These are phyloP conservation scores for Cecropterus lyciades DNA, from an alignment of 1,140 invertebrate genomes.

Conservation along the genomic window DNA sequence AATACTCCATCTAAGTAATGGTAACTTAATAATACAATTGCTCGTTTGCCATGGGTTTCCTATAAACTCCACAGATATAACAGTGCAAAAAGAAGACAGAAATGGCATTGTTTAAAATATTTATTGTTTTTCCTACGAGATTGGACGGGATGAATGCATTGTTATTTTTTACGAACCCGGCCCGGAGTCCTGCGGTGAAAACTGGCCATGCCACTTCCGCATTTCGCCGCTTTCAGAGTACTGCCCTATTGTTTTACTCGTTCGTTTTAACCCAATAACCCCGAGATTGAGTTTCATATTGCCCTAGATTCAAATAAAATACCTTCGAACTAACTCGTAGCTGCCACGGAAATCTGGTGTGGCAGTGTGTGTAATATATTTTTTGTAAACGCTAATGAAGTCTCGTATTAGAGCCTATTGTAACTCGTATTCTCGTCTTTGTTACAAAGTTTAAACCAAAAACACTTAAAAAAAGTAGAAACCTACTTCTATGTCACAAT, in stretches of 20 bases:
- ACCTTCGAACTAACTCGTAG: background rate
- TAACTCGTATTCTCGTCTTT: too few relatives aligned
- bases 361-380: background rate
- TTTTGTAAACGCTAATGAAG: background rate
- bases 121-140: conserved; percentile 5
- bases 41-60: too few relatives aligned
- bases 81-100: background rate
- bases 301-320: conserved; percentile 14
- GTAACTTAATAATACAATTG: too few relatives aligned
- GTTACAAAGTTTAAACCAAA: too few relatives aligned
- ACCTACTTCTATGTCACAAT: too few relatives aligned
- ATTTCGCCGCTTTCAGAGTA: conserved; percentile 6
- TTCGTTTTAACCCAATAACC: conserved; percentile 26
- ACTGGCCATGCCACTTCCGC: conserved; percentile 7
- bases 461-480: too few relatives aligned
- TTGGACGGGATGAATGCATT: background rate
- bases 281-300: conserved; percentile 19
- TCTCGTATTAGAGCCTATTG: too few relatives aligned
- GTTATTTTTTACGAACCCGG: conserved; percentile 5
- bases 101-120: background rate
- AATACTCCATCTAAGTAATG: too few relatives aligned
- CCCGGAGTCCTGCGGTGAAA: conserved; percentile 6
- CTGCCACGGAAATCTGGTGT: background rate
- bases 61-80: background rate
- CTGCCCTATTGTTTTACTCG: conserved; percentile 20